Evolutionary conservation across 2,797 vertebrate genomes (phyloP).

Genomic region (Pantherophis alleghaniensis): DNA sequence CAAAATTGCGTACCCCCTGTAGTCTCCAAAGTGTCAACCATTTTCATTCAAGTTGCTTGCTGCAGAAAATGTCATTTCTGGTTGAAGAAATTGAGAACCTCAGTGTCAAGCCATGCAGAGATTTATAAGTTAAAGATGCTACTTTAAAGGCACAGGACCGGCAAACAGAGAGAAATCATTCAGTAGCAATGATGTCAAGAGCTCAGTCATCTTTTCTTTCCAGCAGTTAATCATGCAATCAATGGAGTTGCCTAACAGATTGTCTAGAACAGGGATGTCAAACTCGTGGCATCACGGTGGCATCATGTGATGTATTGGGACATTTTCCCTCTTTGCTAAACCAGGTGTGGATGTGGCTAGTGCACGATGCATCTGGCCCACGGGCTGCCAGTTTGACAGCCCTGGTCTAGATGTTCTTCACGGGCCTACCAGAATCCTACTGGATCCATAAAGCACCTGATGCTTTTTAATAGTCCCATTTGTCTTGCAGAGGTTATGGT

Average conservation of each 20-base stretch:
- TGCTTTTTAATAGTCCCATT: background rate
- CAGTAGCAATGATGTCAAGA: background rate
- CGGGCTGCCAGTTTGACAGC: fast-evolving
- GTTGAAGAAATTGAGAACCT: background rate
- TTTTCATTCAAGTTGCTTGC: background rate
- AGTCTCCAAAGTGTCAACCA: background rate
- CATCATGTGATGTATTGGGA: too few relatives aligned
- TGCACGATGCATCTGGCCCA: too few relatives aligned
- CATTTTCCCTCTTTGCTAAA: too few relatives aligned
- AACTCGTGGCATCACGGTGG: too few relatives aligned
- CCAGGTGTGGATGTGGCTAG: too few relatives aligned
- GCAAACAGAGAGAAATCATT: background rate
- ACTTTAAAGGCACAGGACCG: background rate
- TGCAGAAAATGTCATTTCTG: background rate
- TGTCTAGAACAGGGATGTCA: background rate
- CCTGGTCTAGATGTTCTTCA: background rate
- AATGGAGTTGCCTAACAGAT: background rate
- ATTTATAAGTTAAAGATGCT: background rate
- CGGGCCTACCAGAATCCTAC: background rate
- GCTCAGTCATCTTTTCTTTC: background rate
- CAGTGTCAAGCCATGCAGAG: background rate
- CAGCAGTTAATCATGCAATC: background rate
- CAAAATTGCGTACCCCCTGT: background rate
- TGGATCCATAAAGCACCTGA: background rate
- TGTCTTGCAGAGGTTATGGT: background rate